Evolutionary conservation across 1,140 invertebrate genomes (phyloP).

Genomic region (Aphelinus atriplicis): DNA sequence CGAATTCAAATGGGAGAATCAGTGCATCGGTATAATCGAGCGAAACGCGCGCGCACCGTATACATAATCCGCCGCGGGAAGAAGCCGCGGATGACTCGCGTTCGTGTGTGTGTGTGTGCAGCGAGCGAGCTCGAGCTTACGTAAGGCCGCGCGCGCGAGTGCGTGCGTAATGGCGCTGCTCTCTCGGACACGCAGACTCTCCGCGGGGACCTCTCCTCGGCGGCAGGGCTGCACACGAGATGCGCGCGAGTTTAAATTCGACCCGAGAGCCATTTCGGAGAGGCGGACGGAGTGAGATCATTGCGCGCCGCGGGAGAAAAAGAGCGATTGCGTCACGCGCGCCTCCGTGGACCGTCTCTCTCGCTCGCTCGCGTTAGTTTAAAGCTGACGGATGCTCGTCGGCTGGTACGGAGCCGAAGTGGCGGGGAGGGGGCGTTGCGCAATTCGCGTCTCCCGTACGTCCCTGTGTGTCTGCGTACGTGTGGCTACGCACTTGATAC

Average conservation of each 20-base stretch:
- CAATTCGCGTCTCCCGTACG: no score
- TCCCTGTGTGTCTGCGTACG: no score
- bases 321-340: constrained; percentile 1
- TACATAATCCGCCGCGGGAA: constrained; percentile 9
- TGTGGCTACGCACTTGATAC: no score
- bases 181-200: no score
- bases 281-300: not conserved
- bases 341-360: not conserved
- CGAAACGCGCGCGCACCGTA: not conserved
- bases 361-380: no score
- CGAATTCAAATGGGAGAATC: no score
- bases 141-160: constrained; percentile 6
- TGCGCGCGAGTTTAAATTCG: not conserved
- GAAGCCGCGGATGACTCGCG: not conserved
- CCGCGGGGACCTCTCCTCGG: no score
- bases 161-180: not conserved
- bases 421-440: no score
- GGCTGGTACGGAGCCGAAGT: no score
- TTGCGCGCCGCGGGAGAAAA: not conserved
- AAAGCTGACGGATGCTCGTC: no score
- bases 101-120: not conserved
- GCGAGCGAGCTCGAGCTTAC: constrained; percentile 33
- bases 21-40: no score
- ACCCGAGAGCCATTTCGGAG: no score
- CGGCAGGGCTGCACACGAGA: not conserved